phyloP scores from a whole-genome alignment of 2,113 vertebrate genomes.

The Leuciscus idus region DNA sequence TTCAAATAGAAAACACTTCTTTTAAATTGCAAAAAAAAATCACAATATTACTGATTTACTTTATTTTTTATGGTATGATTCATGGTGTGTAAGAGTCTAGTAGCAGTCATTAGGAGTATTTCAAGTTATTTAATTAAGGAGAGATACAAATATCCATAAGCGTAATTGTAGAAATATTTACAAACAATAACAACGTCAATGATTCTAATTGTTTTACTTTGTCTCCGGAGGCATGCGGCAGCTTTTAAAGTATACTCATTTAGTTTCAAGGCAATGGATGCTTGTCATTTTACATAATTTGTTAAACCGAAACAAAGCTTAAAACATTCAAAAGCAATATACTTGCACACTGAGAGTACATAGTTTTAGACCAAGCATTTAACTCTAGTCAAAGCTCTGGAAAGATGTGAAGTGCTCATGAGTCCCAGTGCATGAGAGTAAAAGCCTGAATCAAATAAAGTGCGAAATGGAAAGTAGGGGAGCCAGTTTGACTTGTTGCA shows the following conservation, averaged over 20 bases:
- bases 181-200: not conserved
- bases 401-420: not conserved
- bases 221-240: not conserved
- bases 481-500: constrained; percentile 10
- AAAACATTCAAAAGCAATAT: not conserved
- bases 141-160: not conserved
- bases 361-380: not conserved
- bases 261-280: not conserved
- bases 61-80: too few species aligned
- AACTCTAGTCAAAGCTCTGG: not conserved
- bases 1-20: not conserved
- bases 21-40: too few species aligned
- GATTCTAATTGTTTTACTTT: not conserved
- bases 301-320: not conserved
- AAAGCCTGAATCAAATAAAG: not conserved
- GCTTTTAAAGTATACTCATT: not conserved
- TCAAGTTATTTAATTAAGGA: not conserved
- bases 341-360: not conserved
- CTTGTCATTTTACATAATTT: too few species aligned
- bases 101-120: not conserved
- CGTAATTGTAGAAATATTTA: not conserved
- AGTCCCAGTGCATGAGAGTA: not conserved
- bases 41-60: too few species aligned
- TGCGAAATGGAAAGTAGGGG: not conserved
- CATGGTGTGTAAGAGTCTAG: too few species aligned